Percentiles rank a stretch among this genome's conserved stretches.
phyloP scores from a whole-genome alignment of 2,888 invertebrate genomes.

The Himalopsyche tibetana region DNA sequence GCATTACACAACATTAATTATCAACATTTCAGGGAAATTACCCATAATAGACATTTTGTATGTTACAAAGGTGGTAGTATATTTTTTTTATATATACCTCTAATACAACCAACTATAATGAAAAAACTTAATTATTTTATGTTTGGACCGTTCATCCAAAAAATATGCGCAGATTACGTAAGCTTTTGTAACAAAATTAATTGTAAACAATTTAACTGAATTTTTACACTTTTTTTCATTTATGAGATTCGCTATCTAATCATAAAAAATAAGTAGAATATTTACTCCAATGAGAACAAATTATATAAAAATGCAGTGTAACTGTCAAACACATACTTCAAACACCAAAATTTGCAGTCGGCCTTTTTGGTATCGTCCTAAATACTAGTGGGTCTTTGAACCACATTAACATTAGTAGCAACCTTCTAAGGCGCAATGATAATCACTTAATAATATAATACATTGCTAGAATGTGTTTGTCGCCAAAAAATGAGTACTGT shows the following conservation, averaged over 20 bases:
- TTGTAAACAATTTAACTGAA: neutral
- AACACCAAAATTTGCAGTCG: neutral
- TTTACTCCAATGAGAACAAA: neutral
- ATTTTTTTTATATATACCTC: neutral
- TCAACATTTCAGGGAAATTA: slow-evolving; percentile 16
- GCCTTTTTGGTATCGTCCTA: slow-evolving; percentile 16
- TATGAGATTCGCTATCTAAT: neutral
- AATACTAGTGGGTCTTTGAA: neutral
- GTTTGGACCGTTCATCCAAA: neutral
- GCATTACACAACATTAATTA: slow-evolving; percentile 12
- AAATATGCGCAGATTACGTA: neutral
- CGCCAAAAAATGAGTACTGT: neutral
- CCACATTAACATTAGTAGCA: neutral
- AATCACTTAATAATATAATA: slow-evolving; percentile 13
- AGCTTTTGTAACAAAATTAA: neutral
- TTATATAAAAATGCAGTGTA: neutral
- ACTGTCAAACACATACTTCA: neutral
- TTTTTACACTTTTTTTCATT: neutral
- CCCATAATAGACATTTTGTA: slow-evolving; percentile 22
- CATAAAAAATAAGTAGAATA: neutral
- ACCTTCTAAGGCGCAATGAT: slow-evolving; percentile 13
- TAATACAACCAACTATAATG: slow-evolving; percentile 2
- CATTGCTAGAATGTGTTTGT: neutral
- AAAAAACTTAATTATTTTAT: slow-evolving; percentile 30
- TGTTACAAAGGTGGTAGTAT: slow-evolving; percentile 6